phyloP scores from a whole-genome alignment of 2,888 invertebrate genomes.

The Neoascia interrupta region DNA sequence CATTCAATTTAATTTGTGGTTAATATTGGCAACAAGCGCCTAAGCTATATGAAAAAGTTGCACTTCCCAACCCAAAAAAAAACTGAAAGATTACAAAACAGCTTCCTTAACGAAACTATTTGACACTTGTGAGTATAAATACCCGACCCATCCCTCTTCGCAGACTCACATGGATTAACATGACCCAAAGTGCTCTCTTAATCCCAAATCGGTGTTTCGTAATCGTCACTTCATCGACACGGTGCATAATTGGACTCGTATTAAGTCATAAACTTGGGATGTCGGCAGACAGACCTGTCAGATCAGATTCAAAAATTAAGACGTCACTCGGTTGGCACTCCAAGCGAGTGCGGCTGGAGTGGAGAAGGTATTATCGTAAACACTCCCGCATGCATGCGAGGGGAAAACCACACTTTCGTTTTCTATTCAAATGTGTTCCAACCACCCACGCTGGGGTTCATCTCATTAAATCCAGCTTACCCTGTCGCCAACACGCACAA shows the following conservation, averaged over 20 bases:
- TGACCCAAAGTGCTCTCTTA: slow-evolving; percentile 37
- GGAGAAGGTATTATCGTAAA: too few relatives aligned
- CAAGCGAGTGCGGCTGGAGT: not conserved
- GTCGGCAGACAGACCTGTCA: slow-evolving; percentile 43
- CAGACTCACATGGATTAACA: not conserved
- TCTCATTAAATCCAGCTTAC: slow-evolving; percentile 16
- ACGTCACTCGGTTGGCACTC: slow-evolving; percentile 41
- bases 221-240: too few relatives aligned
- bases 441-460: slow-evolving; percentile 31
- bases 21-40: not conserved
- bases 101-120: too few relatives aligned
- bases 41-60: too few relatives aligned
- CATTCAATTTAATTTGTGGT: not conserved
- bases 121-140: not conserved
- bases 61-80: too few relatives aligned
- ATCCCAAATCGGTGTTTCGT: slow-evolving; percentile 33
- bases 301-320: slow-evolving; percentile 42
- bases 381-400: slow-evolving; percentile 16
- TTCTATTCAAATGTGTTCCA: slow-evolving; percentile 21
- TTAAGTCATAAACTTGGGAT: slow-evolving; percentile 31
- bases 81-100: too few relatives aligned
- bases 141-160: slow-evolving; percentile 11
- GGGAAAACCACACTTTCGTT: slow-evolving; percentile 58
- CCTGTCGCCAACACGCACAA: slow-evolving; percentile 32
- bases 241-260: too few relatives aligned